Percentiles rank a stretch among this genome's conserved stretches.
These are phyloP conservation scores for Tauraco erythrolophus DNA, from an alignment of 2,113 vertebrate species.

Conservation along the genomic window DNA sequence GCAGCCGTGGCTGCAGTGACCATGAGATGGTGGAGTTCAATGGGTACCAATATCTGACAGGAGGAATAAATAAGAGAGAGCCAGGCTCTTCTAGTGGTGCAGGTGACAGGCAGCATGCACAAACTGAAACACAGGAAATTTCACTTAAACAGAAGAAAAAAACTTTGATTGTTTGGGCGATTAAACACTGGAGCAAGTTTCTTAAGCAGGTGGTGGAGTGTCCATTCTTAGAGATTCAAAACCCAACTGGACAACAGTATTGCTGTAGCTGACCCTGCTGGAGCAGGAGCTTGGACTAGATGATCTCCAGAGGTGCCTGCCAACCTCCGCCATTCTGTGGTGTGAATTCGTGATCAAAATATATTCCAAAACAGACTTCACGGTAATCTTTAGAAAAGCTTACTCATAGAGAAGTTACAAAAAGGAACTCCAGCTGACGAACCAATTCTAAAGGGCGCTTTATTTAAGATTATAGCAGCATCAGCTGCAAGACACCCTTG, in stretches of 20 bases:
- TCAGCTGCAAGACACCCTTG: not conserved
- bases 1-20: not conserved
- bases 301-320: not conserved
- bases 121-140: not conserved
- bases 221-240: not conserved
- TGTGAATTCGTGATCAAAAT: not conserved
- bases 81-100: not conserved
- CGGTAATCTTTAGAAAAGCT: not conserved
- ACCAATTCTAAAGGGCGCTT: not conserved
- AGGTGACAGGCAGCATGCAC: not conserved
- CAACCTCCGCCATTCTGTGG: not conserved
- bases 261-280: not conserved
- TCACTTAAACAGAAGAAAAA: not conserved
- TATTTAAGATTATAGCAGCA: not conserved
- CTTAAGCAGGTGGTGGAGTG: not conserved
- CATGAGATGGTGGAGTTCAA: not conserved
- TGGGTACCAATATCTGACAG: not conserved
- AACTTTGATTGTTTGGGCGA: rapidly evolving
- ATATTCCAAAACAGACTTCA: not conserved
- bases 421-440: not conserved
- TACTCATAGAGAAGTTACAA: not conserved
- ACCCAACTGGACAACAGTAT: rapidly evolving
- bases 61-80: not conserved
- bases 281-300: not conserved
- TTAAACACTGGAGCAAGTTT: not conserved